Percentiles rank a stretch among this genome's conserved stretches.
Evolutionary conservation across 2,113 vertebrate species (phyloP).

Genomic region (Boulengeromyrus knoepffleri): DNA sequence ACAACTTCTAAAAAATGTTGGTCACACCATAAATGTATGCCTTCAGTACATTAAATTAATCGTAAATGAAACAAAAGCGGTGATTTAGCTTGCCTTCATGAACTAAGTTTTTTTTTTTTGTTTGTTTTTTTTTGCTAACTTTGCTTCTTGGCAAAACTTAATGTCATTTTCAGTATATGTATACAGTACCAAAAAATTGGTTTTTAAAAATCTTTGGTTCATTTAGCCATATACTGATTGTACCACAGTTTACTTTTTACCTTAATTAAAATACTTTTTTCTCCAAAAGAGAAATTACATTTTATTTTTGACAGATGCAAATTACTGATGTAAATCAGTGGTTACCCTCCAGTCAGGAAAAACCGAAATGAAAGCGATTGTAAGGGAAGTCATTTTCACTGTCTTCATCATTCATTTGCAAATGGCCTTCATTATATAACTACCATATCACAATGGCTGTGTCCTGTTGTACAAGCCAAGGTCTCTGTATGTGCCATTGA

Average conservation of each 20-base stretch:
- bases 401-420: background rate
- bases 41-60: conserved; percentile 34
- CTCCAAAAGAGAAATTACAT: background rate
- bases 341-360: background rate
- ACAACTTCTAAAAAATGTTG: conserved; percentile 33
- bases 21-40: conserved; percentile 29
- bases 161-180: background rate
- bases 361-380: background rate
- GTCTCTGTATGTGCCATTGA: background rate
- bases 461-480: background rate
- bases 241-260: background rate
- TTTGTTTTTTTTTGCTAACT: background rate
- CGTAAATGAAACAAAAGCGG: conserved; percentile 17
- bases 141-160: background rate
- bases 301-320: conserved; percentile 5
- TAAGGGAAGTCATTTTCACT: background rate
- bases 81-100: conserved; percentile 9
- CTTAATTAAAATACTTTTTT: conserved; percentile 1
- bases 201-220: background rate
- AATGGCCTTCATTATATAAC: background rate
- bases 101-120: background rate
- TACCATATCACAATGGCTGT: background rate
- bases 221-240: background rate
- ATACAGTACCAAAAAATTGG: background rate
- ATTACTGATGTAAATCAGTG: background rate